These are phyloP conservation scores for Gymnopithys bicolor DNA, from an alignment of 2,797 vertebrate species.

Conservation along the genomic window DNA sequence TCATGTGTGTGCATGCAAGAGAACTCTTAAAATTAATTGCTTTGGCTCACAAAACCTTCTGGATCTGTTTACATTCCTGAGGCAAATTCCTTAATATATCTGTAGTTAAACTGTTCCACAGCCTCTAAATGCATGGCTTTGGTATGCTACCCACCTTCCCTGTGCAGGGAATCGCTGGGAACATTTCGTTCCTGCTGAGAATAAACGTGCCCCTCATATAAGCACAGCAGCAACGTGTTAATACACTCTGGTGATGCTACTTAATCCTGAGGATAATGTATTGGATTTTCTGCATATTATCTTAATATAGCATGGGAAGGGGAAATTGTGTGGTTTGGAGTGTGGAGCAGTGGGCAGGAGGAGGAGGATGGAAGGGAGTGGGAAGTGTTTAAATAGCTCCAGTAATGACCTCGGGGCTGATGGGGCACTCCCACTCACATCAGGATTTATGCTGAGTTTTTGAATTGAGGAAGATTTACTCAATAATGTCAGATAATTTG, in stretches of 20 bases:
- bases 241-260: neutral
- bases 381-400: neutral
- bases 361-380: neutral
- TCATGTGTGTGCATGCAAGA: neutral
- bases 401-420: neutral
- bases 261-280: constrained; percentile 37
- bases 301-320: constrained; percentile 6
- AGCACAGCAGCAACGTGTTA: neutral
- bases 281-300: constrained; percentile 24
- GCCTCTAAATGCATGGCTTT: neutral
- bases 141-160: constrained; percentile 9
- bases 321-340: neutral
- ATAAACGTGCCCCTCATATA: neutral
- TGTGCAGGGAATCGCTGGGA: neutral
- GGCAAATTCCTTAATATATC: constrained; percentile 49
- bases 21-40: constrained; percentile 34
- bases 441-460: neutral
- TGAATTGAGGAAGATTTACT: neutral
- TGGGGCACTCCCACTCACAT: neutral
- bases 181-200: constrained; percentile 10
- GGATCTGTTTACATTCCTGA: constrained; percentile 56
- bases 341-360: neutral
- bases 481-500: neutral
- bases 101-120: constrained; percentile 14
- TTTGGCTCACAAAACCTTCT: constrained; percentile 26